Evolutionary conservation across 2,797 vertebrate species (phyloP), one percentile per base, ranked within the genome.

Genomic region (Sebastes matsubarae): DNA sequence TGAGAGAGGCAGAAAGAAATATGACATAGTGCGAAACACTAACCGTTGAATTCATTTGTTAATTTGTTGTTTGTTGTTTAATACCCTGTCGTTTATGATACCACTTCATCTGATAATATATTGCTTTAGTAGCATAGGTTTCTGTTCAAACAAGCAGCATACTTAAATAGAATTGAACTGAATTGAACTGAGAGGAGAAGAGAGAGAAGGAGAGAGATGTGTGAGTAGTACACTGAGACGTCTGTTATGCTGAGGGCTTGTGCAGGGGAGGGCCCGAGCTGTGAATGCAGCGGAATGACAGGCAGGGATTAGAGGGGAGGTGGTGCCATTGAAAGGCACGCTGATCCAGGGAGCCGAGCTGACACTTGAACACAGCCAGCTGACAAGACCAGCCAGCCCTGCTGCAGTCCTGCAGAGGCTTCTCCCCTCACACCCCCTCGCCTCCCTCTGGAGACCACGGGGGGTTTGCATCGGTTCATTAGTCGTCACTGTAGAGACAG

Each of bases 271-370:
- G 89, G 80, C 84, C 80, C 24, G 50, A 14, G 85, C 89, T 83
- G 87, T 91, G 92, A 94, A 94, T 89, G 89, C 89, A 73, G 73
- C n/a, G 84, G 87, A 93, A 90, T 94, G 92, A 93, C 91, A 93
- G 93, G 88, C 92, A 87, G 85, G 93, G 93, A 92, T 94, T 93
- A 94, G 87, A 92, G 88, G 88, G 91, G 87, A 93, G 93, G 92
- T 93, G 93, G 88, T 91, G 90, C 92, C 90, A 93, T 89, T 93
- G 92, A 94, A 92, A 89, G 73, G 89, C 81, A 79, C 85, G 89
- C 82, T 90, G 93, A 94, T 92, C 88, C 88, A 72, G 86, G 77
- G 85, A 91, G 88, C 81, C 73, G 81, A 89, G 89, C 91, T 93
- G 94, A 93, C 93, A 93, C 89, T 91, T 87, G 84, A 91, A 93